These are phyloP conservation scores for Pegea sp. DNA, from an alignment of 23 tunicate genomes.

Conservation along the genomic window DNA sequence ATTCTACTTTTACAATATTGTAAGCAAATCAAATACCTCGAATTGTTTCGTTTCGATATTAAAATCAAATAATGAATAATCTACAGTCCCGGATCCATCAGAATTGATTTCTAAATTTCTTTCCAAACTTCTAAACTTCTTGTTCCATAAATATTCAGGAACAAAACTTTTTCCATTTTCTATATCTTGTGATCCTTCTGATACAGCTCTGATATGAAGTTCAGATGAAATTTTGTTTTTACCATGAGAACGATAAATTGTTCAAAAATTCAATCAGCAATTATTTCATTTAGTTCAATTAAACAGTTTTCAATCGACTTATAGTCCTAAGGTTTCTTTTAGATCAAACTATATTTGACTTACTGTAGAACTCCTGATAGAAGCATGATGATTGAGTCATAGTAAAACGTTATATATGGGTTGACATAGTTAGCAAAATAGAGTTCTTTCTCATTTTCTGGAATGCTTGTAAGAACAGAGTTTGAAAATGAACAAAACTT, in stretches of 20 bases:
- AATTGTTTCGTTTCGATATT: constrained; percentile 17
- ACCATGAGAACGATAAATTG: no score
- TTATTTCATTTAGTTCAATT: no score
- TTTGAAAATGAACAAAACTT: constrained; percentile 23
- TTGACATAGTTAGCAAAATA: no score
- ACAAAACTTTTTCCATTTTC: constrained; percentile 33
- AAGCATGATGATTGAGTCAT: constrained; percentile 21
- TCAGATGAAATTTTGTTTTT: no score
- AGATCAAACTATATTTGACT: no score
- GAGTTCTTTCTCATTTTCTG: constrained; percentile 19
- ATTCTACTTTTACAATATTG: no score
- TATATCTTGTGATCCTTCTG: no score
- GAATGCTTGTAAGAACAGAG: background rate
- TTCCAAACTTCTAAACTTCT: constrained; percentile 27
- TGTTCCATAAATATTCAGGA: constrained; percentile 29
- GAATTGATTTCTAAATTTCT: constrained; percentile 18
- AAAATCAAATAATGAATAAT: constrained; percentile 58
- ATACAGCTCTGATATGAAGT: no score
- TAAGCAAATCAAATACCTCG: no score
- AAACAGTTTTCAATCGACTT: no score
- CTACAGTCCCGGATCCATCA: constrained; percentile 25
- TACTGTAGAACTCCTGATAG: constrained; percentile 11
- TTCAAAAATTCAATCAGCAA: no score
- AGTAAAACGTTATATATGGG: constrained; percentile 31
- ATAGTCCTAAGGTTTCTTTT: no score